phyloP scores from a whole-genome alignment of 2,888 invertebrate genomes.

The Agrochola circellaris region DNA sequence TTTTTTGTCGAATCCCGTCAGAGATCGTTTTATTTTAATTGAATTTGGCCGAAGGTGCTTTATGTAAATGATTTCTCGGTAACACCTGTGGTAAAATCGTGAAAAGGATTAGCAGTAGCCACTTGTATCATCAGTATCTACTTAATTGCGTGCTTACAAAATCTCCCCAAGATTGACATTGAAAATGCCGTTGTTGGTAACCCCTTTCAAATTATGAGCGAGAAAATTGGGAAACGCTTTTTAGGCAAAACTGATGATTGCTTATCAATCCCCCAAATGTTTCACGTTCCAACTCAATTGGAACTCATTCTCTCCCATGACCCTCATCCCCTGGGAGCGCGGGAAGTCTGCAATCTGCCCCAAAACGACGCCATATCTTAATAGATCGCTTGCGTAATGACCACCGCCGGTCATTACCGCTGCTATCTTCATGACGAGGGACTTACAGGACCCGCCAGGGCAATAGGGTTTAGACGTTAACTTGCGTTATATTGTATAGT shows the following conservation, averaged over 20 bases:
- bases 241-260: background rate
- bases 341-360: slow-evolving; percentile 49
- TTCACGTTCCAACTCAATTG: background rate
- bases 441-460: background rate
- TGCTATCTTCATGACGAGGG: slow-evolving; percentile 33
- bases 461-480: background rate
- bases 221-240: background rate
- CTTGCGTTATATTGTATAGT: background rate
- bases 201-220: background rate
- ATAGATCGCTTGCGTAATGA: slow-evolving; percentile 56
- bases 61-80: slow-evolving; percentile 6
- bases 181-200: too few relatives aligned
- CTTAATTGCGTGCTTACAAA: background rate
- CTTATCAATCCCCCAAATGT: background rate
- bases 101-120: background rate
- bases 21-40: slow-evolving; percentile 30
- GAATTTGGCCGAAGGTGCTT: background rate
- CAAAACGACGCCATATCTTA: slow-evolving; percentile 57
- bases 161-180: background rate
- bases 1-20: slow-evolving; percentile 28
- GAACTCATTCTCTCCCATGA: background rate
- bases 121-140: background rate
- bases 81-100: background rate
- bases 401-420: slow-evolving; percentile 21
- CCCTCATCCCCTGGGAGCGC: slow-evolving; percentile 34